These are phyloP conservation scores for Ectemnius continuus DNA, from an alignment of 2,888 invertebrate genomes.

Conservation along the genomic window DNA sequence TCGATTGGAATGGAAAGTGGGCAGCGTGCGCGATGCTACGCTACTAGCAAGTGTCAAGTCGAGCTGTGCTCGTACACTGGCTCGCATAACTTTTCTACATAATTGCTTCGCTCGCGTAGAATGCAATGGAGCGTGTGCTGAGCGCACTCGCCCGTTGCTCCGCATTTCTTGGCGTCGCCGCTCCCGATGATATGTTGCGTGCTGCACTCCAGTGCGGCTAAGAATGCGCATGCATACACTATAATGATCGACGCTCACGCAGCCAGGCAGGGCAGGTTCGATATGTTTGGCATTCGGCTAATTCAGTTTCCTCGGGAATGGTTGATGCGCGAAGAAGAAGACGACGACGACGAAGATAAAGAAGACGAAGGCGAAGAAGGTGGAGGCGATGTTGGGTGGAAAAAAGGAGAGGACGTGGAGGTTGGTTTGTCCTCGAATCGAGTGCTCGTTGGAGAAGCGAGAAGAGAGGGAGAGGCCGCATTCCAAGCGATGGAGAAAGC, in stretches of 20 bases:
- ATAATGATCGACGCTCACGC: too few species aligned
- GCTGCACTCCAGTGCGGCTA: too few species aligned
- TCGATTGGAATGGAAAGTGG: slow-evolving; percentile 55
- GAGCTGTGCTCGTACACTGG: neutral
- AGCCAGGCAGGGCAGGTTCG: neutral
- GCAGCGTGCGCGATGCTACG: slow-evolving; percentile 16
- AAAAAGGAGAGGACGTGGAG: slow-evolving; percentile 48
- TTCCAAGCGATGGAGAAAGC: slow-evolving; percentile 72
- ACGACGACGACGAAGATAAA: neutral
- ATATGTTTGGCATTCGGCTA: neutral
- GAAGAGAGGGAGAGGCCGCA: slow-evolving; percentile 67
- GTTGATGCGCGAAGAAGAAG: neutral
- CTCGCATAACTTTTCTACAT: neutral
- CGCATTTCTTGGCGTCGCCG: neutral
- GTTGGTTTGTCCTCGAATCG: slow-evolving; percentile 45
- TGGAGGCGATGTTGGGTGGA: slow-evolving; percentile 10
- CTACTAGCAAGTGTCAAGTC: slow-evolving; percentile 7
- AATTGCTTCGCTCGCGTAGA: too few species aligned
- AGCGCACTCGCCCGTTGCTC: neutral
- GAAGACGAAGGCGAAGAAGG: neutral
- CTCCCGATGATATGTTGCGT: slow-evolving; percentile 1
- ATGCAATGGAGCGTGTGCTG: too few species aligned
- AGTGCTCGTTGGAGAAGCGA: slow-evolving; percentile 37
- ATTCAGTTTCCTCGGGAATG: neutral
- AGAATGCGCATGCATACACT: too few species aligned